phyloP scores from a whole-genome alignment of 1,140 invertebrate species.

The Drosophila miranda region DNA sequence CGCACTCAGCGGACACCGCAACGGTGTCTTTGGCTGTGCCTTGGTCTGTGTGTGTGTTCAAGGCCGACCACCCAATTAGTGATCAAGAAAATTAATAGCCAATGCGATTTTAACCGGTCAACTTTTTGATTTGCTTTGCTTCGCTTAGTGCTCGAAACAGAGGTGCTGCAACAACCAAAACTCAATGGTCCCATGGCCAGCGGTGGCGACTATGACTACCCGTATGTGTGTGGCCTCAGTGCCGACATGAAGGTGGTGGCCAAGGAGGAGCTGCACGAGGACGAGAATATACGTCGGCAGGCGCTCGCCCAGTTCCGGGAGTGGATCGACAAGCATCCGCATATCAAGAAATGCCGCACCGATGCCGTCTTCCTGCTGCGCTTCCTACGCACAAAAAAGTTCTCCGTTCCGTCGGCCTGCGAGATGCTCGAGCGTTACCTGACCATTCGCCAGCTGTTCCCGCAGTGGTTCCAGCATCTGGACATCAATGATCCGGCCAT shows the following conservation, averaged over 20 bases:
- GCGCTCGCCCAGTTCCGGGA: conserved; percentile 88
- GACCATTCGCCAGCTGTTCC: conserved; percentile 90
- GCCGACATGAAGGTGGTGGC: conserved; percentile 83
- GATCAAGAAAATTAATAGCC: conserved; percentile 34
- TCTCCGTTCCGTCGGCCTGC: conserved; percentile 91
- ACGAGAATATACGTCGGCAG: conserved; percentile 87
- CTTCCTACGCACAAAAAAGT: conserved; percentile 93
- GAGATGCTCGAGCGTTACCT: conserved; percentile 93
- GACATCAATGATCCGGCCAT: conserved; percentile 88
- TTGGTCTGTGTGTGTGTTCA: conserved; percentile 27
- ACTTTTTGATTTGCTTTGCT: neutral
- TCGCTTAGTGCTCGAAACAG: conserved; percentile 79
- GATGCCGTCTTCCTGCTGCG: conserved; percentile 91
- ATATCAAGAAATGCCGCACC: conserved; percentile 89
- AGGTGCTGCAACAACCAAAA: conserved; percentile 67
- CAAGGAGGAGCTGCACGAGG: conserved; percentile 88
- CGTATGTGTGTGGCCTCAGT: conserved; percentile 70
- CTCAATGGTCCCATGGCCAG: conserved; percentile 52
- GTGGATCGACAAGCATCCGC: conserved; percentile 90
- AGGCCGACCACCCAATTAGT: conserved; percentile 70
- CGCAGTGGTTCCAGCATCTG: conserved; percentile 91
- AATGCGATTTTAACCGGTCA: conserved; percentile 17
- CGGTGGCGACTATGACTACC: conserved; percentile 64
- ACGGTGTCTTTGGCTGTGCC: no score
- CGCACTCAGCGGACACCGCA: conserved; percentile 7